Base-by-base conservation (phyloP, 2,113 vertebrate genomes). In the Capricornis sumatraensis region DNA sequence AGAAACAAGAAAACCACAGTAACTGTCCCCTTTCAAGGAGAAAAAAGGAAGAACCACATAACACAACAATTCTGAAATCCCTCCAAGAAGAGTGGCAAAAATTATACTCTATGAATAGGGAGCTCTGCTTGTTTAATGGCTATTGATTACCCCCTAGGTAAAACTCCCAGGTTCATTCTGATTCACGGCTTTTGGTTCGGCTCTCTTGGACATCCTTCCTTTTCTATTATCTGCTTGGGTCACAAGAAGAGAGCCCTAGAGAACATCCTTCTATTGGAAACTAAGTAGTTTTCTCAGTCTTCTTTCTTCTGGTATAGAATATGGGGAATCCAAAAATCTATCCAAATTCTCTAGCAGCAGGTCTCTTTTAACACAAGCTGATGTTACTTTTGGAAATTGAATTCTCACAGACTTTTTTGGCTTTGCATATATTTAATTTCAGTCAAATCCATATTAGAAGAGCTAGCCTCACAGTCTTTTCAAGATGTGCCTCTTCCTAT, bases 11-110 rank as follows among this genome's bases (percentile, higher is more conserved):
- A 62, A 60, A 33, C 27, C 9, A 0, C 25, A 88, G n/a, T 67
- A 83, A 95, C 57, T 16, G 23, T 47, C 78, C 45, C 36, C 60
- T 81, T 91, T 91, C n/a, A 58, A 62, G n/a, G 36, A 36, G 25
- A 87, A 13, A 13, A 52, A 74, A 57, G 15, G 45, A 87, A 45
- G 36, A 89, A 36, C 7, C 57, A 87, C 6, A 6, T 58, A 43
- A 74, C 78, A 47, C 74, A 82, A 13, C 36, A 90, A 17, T 89
- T 96, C 83, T 82, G 71, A 96, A 97, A 95, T 92, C 33, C 47
- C 45, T 52, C 33, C 30, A 40, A 96, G 67, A 81, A 53, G 58
- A 40, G 28, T 62, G 90, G n/a, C 36, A 91, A 53, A 74, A 52
- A 14, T 27, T 30, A 27, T 13, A 7, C n/a, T 87, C 23, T 45